Evolutionary conservation across 2,797 vertebrate genomes (phyloP).

Genomic region (Leptodactylus fallax): DNA sequence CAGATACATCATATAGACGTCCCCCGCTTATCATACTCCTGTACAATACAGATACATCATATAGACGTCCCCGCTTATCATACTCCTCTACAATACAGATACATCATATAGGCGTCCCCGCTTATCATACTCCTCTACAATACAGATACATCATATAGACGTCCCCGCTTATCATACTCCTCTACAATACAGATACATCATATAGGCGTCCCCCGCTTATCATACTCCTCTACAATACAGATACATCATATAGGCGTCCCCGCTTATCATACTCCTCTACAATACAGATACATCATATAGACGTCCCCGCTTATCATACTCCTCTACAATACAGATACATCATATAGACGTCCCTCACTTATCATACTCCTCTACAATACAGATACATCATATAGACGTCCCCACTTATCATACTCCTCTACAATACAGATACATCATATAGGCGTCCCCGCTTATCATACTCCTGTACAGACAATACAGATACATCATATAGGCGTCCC

Average conservation of each 20-base stretch:
- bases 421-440: neutral
- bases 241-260: no score
- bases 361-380: neutral
- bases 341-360: neutral
- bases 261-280: no score
- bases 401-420: no score
- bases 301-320: no score
- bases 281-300: neutral
- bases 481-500: neutral
- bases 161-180: no score
- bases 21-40: conserved; percentile 82
- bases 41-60: no score
- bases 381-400: neutral
- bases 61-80: no score
- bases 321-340: neutral
- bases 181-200: neutral
- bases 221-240: conserved; percentile 75
- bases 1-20: neutral
- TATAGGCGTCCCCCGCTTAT: conserved; percentile 71
- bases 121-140: conserved; percentile 82
- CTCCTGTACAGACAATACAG: neutral
- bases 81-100: neutral
- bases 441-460: no score
- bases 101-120: neutral
- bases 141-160: no score